These are phyloP conservation scores for Phasianus colchicus DNA, from an alignment of 2,113 vertebrate species.

Conservation along the genomic window DNA sequence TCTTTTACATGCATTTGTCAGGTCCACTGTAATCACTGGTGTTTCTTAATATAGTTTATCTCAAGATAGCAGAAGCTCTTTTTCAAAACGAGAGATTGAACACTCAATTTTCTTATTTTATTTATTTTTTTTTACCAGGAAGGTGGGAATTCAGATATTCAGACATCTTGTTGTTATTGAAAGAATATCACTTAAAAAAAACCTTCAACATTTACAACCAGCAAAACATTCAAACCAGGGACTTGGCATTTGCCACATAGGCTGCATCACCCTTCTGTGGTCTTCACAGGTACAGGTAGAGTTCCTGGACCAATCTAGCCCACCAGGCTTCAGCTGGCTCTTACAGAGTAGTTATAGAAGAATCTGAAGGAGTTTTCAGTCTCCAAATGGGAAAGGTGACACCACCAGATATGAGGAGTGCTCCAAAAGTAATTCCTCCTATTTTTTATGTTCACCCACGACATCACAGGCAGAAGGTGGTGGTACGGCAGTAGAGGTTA, in stretches of 20 bases:
- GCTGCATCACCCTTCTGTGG: neutral
- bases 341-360: neutral
- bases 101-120: neutral
- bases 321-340: neutral
- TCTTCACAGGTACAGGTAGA: neutral
- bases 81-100: neutral
- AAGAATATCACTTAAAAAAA: neutral
- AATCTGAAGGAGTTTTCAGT: neutral
- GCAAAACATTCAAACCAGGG: neutral
- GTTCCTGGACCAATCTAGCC: neutral
- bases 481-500: too few species aligned
- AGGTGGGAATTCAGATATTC: neutral
- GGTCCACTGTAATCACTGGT: neutral
- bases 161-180: neutral
- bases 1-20: constrained; percentile 9
- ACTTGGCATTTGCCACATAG: neutral
- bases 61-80: neutral
- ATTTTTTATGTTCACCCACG: too few species aligned
- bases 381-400: neutral
- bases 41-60: neutral
- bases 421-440: too few species aligned
- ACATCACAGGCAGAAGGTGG: too few species aligned
- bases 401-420: neutral
- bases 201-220: rapidly evolving
- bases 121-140: neutral